phyloP scores from a whole-genome alignment of 2,888 invertebrate species.

The Octodonta nipae region DNA sequence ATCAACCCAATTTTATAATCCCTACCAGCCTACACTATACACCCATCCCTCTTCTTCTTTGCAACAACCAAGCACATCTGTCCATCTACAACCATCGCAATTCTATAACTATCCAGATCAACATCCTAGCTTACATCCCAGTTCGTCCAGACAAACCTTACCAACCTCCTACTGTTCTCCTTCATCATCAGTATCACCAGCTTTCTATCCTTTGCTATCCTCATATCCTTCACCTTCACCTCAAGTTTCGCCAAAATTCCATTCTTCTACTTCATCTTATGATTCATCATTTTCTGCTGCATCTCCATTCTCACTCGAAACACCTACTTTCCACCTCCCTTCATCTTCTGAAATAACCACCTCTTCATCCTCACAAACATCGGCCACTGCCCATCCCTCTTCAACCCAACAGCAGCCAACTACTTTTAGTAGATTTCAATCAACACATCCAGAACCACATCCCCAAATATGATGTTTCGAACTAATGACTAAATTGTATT shows the following conservation, averaged over 20 bases:
- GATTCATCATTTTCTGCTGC: no score
- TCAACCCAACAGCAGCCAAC: neutral
- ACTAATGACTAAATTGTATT: no score
- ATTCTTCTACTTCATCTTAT: no score
- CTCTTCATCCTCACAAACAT: neutral
- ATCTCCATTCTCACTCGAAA: no score
- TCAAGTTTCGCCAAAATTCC: no score
- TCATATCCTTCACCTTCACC: neutral
- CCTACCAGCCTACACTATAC: neutral
- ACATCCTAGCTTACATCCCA: neutral
- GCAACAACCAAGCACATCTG: neutral
- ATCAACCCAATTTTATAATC: neutral
- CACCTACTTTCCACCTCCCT: no score
- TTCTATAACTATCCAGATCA: no score
- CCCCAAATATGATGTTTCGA: no score
- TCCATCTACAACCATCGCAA: neutral
- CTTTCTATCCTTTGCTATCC: neutral
- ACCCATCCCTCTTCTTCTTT: neutral
- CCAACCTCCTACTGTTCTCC: neutral
- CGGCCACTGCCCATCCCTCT: neutral
- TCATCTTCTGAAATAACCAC: no score
- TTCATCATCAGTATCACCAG: neutral
- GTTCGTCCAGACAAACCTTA: neutral
- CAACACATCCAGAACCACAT: neutral
- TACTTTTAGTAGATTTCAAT: neutral